phyloP scores from a whole-genome alignment of 2,113 vertebrate genomes.

The Nycticryphes semicollaris region DNA sequence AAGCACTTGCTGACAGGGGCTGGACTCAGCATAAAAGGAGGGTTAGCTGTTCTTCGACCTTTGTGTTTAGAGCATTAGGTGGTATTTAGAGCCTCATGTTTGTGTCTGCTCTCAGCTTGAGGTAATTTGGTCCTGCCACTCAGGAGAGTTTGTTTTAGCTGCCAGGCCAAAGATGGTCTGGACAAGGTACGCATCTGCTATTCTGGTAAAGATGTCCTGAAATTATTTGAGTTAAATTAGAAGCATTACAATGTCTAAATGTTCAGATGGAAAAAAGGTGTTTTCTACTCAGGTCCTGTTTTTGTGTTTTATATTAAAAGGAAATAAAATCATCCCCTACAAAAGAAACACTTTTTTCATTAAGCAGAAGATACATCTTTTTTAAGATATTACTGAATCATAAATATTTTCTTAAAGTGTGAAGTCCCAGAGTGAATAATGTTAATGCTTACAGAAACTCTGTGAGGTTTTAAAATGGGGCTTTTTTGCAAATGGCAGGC shows the following conservation, averaged over 20 bases:
- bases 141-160: not conserved
- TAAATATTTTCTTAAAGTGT: not conserved
- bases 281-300: not conserved
- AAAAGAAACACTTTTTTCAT: not conserved
- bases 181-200: not conserved
- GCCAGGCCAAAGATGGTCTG: not conserved
- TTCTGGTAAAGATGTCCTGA: not conserved
- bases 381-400: not conserved
- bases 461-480: not conserved
- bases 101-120: conserved; percentile 1
- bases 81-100: not conserved
- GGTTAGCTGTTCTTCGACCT: not conserved
- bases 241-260: not conserved
- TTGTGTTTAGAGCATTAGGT: not conserved
- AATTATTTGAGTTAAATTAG: not conserved
- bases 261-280: not conserved
- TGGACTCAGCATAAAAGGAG: not conserved
- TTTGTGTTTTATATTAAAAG: not conserved
- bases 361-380: not conserved
- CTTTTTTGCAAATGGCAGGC: not conserved
- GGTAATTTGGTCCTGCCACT: not conserved
- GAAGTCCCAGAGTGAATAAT: not conserved
- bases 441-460: not conserved
- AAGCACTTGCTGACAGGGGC: not conserved
- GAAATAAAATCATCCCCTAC: not conserved